These are phyloP conservation scores for Porphyrio hochstetteri DNA, from an alignment of 2,113 vertebrate species.

Conservation along the genomic window DNA sequence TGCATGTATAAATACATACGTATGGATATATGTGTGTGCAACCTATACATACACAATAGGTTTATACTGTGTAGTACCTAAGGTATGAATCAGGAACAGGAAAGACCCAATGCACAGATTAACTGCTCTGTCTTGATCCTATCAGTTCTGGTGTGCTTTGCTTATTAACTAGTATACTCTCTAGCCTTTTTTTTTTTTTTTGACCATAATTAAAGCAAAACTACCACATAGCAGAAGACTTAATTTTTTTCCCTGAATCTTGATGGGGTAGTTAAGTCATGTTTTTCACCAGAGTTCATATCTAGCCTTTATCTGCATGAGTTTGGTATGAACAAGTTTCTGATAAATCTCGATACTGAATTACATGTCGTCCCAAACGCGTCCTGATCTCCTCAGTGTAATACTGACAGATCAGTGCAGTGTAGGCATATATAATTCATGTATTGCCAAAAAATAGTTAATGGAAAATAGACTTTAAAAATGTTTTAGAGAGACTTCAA, in stretches of 20 bases:
- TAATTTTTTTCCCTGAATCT: neutral
- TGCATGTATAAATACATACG: rapidly evolving
- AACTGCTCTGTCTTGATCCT: neutral
- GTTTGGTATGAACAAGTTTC: neutral
- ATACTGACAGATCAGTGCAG: neutral
- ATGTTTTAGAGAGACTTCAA: neutral
- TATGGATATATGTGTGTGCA: rapidly evolving
- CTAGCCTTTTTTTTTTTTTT: neutral
- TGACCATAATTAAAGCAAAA: neutral
- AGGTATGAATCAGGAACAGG: neutral
- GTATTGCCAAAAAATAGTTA: neutral
- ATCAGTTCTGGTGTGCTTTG: neutral
- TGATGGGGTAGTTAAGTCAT: neutral
- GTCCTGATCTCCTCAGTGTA: neutral
- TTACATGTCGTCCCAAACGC: rapidly evolving
- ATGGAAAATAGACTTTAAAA: neutral
- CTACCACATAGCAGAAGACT: neutral
- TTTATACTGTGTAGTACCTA: neutral
- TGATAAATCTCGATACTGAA: neutral
- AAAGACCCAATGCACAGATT: neutral
- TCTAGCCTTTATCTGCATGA: neutral
- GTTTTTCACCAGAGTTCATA: neutral
- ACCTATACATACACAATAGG: neutral
- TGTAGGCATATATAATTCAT: neutral
- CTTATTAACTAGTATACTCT: neutral